Evolutionary conservation across 1,140 invertebrate species (phyloP).

Genomic region (Pseudomyrmex pallidus): DNA sequence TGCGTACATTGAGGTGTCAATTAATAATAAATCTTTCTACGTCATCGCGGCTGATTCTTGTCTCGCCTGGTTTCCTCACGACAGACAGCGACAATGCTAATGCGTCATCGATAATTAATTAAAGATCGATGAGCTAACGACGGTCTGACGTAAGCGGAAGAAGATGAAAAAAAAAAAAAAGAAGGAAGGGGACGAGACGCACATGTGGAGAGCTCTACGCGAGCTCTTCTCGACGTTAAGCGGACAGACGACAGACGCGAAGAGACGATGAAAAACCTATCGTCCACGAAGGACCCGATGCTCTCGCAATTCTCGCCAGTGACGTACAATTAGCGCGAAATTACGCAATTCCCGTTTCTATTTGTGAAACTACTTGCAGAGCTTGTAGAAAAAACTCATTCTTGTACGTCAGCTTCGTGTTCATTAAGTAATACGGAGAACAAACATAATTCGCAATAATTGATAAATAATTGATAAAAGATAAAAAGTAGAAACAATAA

Average conservation of each 20-base stretch:
- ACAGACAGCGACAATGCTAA: constrained; percentile 61
- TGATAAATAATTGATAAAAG: constrained; percentile 82
- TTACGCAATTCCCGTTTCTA: constrained; percentile 40
- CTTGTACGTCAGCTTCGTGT: constrained; percentile 77
- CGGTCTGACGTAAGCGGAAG: constrained; percentile 71
- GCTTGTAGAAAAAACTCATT: constrained; percentile 59
- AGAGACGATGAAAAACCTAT: constrained; percentile 73
- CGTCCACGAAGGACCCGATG: constrained; percentile 76
- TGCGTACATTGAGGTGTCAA: constrained; percentile 12
- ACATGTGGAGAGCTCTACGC: constrained; percentile 64
- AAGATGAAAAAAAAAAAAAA: constrained; percentile 61
- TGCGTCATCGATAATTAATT: constrained; percentile 77
- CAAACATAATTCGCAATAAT: constrained; percentile 81
- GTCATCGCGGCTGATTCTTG: constrained; percentile 57
- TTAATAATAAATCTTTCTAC: constrained; percentile 62
- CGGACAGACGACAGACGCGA: constrained; percentile 63
- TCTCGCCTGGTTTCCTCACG: constrained; percentile 34
- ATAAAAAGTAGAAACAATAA: constrained; percentile 7
- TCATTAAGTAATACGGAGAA: constrained; percentile 83
- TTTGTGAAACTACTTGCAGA: neutral
- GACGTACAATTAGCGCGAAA: constrained; percentile 68
- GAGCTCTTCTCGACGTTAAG: constrained; percentile 69
- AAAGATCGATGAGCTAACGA: constrained; percentile 74
- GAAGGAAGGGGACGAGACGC: constrained; percentile 63
- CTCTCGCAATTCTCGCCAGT: constrained; percentile 33